Evolutionary conservation across 2,797 vertebrate genomes (phyloP).

Genomic region (Urophycis tenuis): DNA sequence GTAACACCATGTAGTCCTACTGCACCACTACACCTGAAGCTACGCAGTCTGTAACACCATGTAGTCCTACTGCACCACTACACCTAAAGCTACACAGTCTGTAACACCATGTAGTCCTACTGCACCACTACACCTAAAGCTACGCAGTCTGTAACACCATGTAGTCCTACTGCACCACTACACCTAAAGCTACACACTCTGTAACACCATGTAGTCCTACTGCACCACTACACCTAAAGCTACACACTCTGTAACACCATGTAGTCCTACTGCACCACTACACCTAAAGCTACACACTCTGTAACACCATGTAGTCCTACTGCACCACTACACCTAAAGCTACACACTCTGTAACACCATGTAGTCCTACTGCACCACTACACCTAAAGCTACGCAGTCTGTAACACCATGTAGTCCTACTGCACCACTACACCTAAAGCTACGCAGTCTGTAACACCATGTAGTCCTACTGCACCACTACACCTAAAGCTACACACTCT

Average conservation of each 20-base stretch:
- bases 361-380: not conserved
- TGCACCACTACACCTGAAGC: not conserved
- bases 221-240: too few relatives aligned
- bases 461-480: not conserved
- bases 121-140: too few relatives aligned
- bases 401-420: not conserved
- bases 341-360: not conserved
- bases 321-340: not conserved
- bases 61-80: not conserved
- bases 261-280: too few relatives aligned
- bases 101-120: not conserved
- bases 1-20: not conserved
- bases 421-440: not conserved
- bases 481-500: not conserved
- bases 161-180: too few relatives aligned
- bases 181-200: not conserved
- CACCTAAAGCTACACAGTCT: not conserved
- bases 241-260: too few relatives aligned
- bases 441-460: not conserved
- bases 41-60: not conserved
- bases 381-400: too few relatives aligned
- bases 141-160: too few relatives aligned
- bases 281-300: not conserved
- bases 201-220: not conserved
- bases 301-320: not conserved